Base-by-base conservation (phyloP, 2,888 invertebrate species). In the Megaustenia siamemsis region DNA sequence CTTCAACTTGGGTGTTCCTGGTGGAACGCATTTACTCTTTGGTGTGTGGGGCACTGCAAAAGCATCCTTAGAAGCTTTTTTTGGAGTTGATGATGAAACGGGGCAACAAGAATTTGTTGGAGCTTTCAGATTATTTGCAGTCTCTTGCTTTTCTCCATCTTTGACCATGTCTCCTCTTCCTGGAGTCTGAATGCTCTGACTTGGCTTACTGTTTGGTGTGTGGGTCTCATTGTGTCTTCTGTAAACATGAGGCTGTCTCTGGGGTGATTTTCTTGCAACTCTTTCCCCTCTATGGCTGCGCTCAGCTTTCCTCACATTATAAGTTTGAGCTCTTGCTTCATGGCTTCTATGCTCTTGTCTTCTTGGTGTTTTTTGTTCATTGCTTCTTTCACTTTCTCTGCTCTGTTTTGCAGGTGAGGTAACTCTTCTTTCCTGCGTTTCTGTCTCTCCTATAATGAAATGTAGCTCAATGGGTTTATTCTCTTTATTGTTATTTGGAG, bases 21-120 rank as follows among this genome's bases (percentile, higher is more conserved):
- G 60, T 60, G 49, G 75, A 6, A 80, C 60, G 60, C 56, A 35
- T 38, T 68, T 32, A 40, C 18, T 75, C 43, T 89, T 91, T n/a
- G 94, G 94, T 1, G 94, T 93, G 38, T 89, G 88, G 2, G 94
- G 94, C 35, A 93, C 89, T 5, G 90, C 90, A 89, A 94, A 94
- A 81, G 90, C 92, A 87, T 91, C 91, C 24, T 73, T 91, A 89
- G 53, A 73, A 43, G 32, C 82, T 49, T 5, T 24, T 43, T 69
- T 63, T 43, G 82, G 82, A 18, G 60, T 82, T 32, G 81, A 81
- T 18, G 73, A 60, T 38, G 63, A 15, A 2, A 24, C 49, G 73
- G 73, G 49, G 63, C 18, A 2, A 24, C 49, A 69, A 49, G 49
- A 10, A 40, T 60, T 45, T n/a, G 18, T 82, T 32, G 45, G 28